Evolutionary conservation across 2,113 vertebrate genomes (phyloP), one percentile per base, ranked within the genome.

Genomic region (Lonchura striata): DNA sequence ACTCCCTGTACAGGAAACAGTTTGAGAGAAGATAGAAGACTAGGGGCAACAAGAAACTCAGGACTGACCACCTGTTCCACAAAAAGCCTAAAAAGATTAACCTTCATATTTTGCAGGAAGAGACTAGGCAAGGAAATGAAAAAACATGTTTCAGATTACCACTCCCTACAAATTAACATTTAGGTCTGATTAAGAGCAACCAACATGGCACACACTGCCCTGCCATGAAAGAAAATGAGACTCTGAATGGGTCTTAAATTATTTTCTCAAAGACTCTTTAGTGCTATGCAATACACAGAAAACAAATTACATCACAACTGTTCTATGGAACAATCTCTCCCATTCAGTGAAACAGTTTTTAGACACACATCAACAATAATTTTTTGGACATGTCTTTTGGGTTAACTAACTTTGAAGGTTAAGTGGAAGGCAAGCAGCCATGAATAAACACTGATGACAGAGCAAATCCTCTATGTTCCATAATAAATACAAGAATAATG

Each of bases 371-470:
- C 2, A 65, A 76, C 60, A 84, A 33, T 33, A 95, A 86, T 77
- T 82, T 92, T 89, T 86, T 88, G 49, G 86, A 85, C 27, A 63
- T 17, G 46, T 52, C 76, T 94, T 90, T 27, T 61, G 53, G 47
- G 60, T 79, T 86, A 96, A 92, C 95, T 91, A 92, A 54, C 71
- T 87, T 87, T 94, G 44, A 93, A 78, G 82, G 56, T 92, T 95
- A 93, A 95, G 65, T 39, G 76, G 56, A 90, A 92, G 63, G 61
- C 57, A 95, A 82, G 82, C 52, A 92, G 77, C 92, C 94, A 93
- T 14, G 50, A 93, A 69, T 21, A 24, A 39, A 77, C 23, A 56
- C 24, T 52, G 65, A 42, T 53, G 69, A 53, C 17, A 63, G 21
- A 75, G 60, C 1, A 28, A 50, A 64, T 53, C 8, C 35, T 22